Percentiles rank a stretch among this genome's conserved stretches.
phyloP scores from a whole-genome alignment of 53 echinoderm and acorn worm species.

The Paelopatides confundens region DNA sequence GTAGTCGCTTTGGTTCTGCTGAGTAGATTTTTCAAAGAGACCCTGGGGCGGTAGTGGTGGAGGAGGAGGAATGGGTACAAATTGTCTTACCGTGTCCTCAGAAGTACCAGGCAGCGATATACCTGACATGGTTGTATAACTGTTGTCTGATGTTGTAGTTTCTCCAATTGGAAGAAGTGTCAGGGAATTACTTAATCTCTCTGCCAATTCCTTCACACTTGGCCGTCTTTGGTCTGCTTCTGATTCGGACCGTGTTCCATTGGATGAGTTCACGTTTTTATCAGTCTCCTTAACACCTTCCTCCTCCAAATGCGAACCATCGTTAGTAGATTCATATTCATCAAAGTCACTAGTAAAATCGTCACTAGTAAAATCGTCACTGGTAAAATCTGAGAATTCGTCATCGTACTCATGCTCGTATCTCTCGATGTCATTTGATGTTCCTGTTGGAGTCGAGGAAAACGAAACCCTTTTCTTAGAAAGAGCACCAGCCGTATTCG shows the following conservation, averaged over 20 bases:
- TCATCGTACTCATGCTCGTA: slow-evolving; percentile 9
- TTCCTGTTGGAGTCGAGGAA: neutral
- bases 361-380: slow-evolving; percentile 42
- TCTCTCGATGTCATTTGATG: neutral
- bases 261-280: neutral
- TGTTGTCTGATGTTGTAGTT: neutral
- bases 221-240: neutral
- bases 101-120: no score
- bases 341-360: neutral
- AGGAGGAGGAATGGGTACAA: neutral
- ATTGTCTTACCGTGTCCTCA: no score
- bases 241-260: neutral
- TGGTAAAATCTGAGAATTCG: slow-evolving; percentile 42
- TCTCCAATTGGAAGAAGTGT: neutral
- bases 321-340: neutral
- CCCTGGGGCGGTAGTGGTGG: neutral
- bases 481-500: neutral
- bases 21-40: neutral
- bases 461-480: slow-evolving; percentile 28
- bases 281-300: neutral
- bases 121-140: no score
- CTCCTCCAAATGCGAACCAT: neutral
- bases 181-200: slow-evolving; percentile 16
- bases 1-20: neutral
- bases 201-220: slow-evolving; percentile 39